A percentile compares a stretch with the other conserved stretches of the same genome.
These are phyloP conservation scores for Trididemnum miniatum DNA, from an alignment of 23 tunicate genomes.

Conservation along the genomic window DNA sequence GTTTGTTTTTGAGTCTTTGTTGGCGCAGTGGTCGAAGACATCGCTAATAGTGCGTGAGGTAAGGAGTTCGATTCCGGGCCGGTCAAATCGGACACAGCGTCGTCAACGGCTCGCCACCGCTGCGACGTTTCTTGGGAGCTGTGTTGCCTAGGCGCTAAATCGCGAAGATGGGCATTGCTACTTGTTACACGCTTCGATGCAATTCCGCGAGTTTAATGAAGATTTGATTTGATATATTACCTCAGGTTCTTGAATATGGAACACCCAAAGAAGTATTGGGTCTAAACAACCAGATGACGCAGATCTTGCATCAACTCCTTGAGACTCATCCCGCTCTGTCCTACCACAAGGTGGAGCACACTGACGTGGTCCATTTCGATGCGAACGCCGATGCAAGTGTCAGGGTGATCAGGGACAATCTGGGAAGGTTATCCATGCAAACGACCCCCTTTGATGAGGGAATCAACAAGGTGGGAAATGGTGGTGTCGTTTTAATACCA, in stretches of 20 bases:
- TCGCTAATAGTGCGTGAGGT: no score
- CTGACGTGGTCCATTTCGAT: constrained; percentile 47
- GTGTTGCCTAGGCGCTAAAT: no score
- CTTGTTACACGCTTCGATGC: no score
- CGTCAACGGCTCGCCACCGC: no score
- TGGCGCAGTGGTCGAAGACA: no score
- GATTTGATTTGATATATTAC: no score
- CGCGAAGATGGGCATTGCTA: no score
- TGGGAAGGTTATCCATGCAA: constrained; percentile 51
- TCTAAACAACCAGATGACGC: constrained; percentile 91
- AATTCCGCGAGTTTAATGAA: no score
- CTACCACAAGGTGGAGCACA: constrained; percentile 74
- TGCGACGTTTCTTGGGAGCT: no score
- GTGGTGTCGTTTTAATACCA: background rate
- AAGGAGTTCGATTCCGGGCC: no score
- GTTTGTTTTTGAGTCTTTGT: no score
- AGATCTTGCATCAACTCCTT: constrained; percentile 80
- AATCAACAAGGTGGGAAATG: constrained; percentile 49
- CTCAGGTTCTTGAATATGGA: constrained; percentile 92
- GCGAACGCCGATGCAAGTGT: constrained; percentile 70
- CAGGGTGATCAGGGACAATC: constrained; percentile 57
- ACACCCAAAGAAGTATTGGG: constrained; percentile 96
- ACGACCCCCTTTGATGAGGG: constrained; percentile 50
- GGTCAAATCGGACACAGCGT: no score
- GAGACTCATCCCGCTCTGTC: constrained; percentile 88